These are phyloP conservation scores for Pseudopleuronectes americanus DNA, from an alignment of 2,797 vertebrate species.

Conservation along the genomic window DNA sequence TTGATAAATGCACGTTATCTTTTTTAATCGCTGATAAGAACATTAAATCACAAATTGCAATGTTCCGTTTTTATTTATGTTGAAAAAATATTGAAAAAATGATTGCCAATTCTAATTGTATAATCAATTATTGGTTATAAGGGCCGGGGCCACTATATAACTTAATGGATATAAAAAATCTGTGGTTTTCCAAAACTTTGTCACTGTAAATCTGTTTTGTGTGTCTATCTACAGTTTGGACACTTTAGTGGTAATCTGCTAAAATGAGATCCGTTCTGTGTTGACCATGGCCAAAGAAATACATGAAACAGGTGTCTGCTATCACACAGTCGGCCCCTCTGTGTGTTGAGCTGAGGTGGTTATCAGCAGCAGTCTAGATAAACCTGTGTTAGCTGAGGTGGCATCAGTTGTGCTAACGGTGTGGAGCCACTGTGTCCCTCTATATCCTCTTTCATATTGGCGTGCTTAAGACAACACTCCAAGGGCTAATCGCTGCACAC, in stretches of 20 bases:
- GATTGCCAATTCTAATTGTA: too few relatives aligned
- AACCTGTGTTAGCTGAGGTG: constrained; percentile 28
- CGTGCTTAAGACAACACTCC: constrained; percentile 62
- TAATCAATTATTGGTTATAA: too few relatives aligned
- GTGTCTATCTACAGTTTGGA: neutral
- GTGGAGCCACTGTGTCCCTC: constrained; percentile 34
- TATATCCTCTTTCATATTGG: constrained; percentile 51
- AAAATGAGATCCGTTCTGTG: neutral
- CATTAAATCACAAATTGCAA: too few relatives aligned
- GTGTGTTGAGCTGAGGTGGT: constrained; percentile 13
- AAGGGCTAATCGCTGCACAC: constrained; percentile 64
- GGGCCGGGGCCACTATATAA: too few relatives aligned
- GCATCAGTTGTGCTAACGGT: constrained; percentile 33
- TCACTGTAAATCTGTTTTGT: neutral
- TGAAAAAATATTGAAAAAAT: too few relatives aligned
- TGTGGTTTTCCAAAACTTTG: neutral
- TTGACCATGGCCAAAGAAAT: neutral
- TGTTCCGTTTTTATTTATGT: too few relatives aligned
- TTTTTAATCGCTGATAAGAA: too few relatives aligned
- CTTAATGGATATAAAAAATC: neutral
- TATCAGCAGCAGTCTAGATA: constrained; percentile 28
- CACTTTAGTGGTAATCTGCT: constrained; percentile 4
- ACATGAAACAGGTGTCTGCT: constrained; percentile 3
- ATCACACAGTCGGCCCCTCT: neutral
- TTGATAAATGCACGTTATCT: too few relatives aligned